phyloP scores from a whole-genome alignment of 2,797 vertebrate species.

The Momotus momota region DNA sequence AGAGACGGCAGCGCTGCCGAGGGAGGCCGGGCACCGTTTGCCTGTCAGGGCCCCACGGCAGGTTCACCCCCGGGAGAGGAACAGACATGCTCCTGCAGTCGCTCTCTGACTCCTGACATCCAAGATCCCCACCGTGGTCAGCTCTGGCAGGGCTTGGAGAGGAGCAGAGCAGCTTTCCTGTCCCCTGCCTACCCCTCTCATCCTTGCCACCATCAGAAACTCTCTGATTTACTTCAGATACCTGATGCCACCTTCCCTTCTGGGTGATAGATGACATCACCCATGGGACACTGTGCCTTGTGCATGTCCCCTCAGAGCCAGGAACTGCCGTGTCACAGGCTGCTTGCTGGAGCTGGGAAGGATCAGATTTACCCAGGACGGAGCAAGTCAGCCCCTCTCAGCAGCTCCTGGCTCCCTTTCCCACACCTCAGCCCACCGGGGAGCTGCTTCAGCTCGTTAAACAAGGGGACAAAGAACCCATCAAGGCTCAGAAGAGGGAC shows the following conservation, averaged over 20 bases:
- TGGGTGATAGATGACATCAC: rapidly evolving
- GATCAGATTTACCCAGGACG: rapidly evolving
- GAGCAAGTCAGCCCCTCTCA: not conserved
- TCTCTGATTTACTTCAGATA: not conserved
- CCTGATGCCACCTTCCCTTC: not conserved
- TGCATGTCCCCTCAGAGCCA: not conserved
- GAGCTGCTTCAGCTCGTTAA: not conserved
- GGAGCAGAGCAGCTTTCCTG: not conserved
- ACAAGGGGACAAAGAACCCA: not conserved
- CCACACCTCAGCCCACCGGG: not conserved
- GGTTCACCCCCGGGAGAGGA: not conserved
- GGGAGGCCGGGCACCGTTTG: rapidly evolving
- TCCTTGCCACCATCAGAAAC: not conserved
- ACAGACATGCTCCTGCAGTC: rapidly evolving
- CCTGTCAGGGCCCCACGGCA: rapidly evolving
- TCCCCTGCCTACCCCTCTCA: not conserved
- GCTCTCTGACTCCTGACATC: not conserved
- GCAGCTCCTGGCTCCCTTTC: not conserved
- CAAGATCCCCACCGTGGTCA: not conserved
- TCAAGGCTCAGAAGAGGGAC: rapidly evolving
- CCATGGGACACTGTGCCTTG: not conserved
- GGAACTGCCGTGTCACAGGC: not conserved
- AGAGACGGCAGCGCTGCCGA: not conserved
- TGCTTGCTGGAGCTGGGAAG: not conserved
- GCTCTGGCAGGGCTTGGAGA: not conserved